These are phyloP conservation scores for Malachius bipustulatus DNA, from an alignment of 2,888 invertebrate genomes.

Conservation along the genomic window DNA sequence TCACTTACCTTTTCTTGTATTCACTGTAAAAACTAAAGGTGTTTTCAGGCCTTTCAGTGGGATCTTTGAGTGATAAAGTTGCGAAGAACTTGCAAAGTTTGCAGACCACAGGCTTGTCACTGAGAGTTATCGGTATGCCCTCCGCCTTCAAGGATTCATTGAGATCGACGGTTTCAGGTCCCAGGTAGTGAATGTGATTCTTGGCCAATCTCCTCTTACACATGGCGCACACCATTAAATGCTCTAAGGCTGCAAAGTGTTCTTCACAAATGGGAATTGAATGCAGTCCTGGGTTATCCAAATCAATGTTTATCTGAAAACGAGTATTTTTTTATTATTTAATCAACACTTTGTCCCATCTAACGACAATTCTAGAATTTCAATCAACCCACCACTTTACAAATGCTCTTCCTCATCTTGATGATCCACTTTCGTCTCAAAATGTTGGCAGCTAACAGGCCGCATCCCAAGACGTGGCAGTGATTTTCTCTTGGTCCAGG, in stretches of 20 bases:
- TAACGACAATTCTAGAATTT: background rate
- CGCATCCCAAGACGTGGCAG: conserved; percentile 57
- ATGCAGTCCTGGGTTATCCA: conserved; percentile 53
- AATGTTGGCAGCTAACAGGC: conserved; percentile 47
- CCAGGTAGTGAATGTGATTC: conserved; percentile 63
- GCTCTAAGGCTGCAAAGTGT: conserved; percentile 59
- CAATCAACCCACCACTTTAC: conserved; percentile 42
- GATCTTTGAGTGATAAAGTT: conserved; percentile 54
- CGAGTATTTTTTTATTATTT: too few species aligned
- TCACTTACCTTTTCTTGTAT: conserved; percentile 49
- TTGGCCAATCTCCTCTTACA: conserved; percentile 65
- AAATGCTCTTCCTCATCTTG: conserved; percentile 56
- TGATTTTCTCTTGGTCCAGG: conserved; percentile 35
- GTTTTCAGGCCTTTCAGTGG: conserved; percentile 38
- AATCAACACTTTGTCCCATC: too few species aligned
- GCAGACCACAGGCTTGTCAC: conserved; percentile 63
- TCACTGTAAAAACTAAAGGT: conserved; percentile 44
- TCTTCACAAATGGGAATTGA: conserved; percentile 56
- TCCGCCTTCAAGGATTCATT: conserved; percentile 45
- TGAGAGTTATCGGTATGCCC: conserved; percentile 55
- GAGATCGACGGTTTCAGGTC: conserved; percentile 43
- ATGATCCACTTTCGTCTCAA: conserved; percentile 61
- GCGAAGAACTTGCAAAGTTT: conserved; percentile 72
- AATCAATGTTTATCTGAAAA: conserved; percentile 43
- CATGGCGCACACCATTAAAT: conserved; percentile 63